These are phyloP conservation scores for Harpagus bidentatus DNA, from an alignment of 2,113 vertebrate species.

Conservation along the genomic window DNA sequence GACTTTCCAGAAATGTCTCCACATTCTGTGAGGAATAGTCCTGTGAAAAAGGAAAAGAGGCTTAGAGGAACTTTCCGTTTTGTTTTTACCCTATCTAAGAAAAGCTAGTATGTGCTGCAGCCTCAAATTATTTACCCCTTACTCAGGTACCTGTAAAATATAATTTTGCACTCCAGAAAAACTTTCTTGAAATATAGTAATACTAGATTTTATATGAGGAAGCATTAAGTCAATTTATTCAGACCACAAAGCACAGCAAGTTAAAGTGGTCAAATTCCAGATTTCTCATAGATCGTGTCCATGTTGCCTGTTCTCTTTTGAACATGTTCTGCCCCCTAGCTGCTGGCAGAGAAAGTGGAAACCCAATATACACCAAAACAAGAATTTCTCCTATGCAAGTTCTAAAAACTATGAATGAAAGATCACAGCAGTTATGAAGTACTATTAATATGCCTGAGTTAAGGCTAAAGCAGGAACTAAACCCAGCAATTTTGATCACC, in stretches of 20 bases:
- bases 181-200: not conserved
- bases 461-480: not conserved
- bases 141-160: not conserved
- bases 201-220: not conserved
- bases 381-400: not conserved
- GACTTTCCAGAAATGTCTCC: conserved; percentile 90
- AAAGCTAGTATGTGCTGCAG: not conserved
- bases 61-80: not conserved
- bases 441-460: not conserved
- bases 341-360: not conserved
- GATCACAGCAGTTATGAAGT: not conserved
- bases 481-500: not conserved
- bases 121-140: not conserved
- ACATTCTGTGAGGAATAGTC: conserved; percentile 84
- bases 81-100: not conserved
- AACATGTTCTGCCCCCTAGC: not conserved
- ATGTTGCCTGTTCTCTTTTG: fast-evolving
- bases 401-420: not conserved
- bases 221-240: not conserved
- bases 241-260: not conserved
- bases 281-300: not conserved
- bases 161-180: not conserved
- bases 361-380: not conserved
- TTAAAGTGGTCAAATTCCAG: not conserved
- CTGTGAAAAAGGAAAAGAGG: conserved; percentile 66